phyloP scores from a whole-genome alignment of 2,113 vertebrate genomes.

The Siphamia tubifer region DNA sequence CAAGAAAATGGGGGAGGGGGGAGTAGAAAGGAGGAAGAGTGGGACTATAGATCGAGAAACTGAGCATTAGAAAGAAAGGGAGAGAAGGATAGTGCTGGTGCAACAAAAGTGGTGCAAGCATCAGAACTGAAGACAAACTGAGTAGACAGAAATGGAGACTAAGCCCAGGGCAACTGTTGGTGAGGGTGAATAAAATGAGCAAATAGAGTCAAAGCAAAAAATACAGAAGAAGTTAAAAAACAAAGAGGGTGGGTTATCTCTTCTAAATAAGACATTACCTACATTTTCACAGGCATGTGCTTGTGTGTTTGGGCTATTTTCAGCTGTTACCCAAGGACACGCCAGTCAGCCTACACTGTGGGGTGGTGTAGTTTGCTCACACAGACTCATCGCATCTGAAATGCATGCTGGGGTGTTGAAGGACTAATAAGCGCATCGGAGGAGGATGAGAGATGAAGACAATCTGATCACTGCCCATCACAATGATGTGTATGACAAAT shows the following conservation, averaged over 20 bases:
- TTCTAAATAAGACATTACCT: slow-evolving; percentile 22
- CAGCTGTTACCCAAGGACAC: slow-evolving; percentile 53
- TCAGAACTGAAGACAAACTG: slow-evolving; percentile 26
- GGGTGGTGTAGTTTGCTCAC: slow-evolving; percentile 31
- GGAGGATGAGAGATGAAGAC: slow-evolving; percentile 31
- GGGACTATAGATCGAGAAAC: slow-evolving; percentile 56
- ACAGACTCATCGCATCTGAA: slow-evolving; percentile 55
- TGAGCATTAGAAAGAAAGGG: slow-evolving; percentile 16
- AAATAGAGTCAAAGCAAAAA: not conserved
- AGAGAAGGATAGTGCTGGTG: slow-evolving; percentile 35
- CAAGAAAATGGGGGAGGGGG: slow-evolving; percentile 55
- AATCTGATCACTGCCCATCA: slow-evolving; percentile 35
- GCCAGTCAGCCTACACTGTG: slow-evolving; percentile 48
- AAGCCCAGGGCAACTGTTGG: not conserved
- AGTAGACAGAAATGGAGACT: slow-evolving; percentile 10
- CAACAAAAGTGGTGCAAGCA: slow-evolving; percentile 13
- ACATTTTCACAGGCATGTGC: slow-evolving; percentile 31
- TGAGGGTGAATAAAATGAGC: slow-evolving; percentile 14
- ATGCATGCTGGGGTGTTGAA: slow-evolving; percentile 56
- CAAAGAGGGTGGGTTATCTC: not conserved
- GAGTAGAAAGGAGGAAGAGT: slow-evolving; percentile 28
- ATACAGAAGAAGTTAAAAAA: slow-evolving; percentile 8
- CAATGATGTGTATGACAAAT: slow-evolving; percentile 34
- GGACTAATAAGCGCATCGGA: slow-evolving; percentile 40
- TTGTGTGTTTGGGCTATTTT: slow-evolving; percentile 53